Conservation (phyloP, 1,140 invertebrate genomes). For the Trichonephila clavipes region DNA sequence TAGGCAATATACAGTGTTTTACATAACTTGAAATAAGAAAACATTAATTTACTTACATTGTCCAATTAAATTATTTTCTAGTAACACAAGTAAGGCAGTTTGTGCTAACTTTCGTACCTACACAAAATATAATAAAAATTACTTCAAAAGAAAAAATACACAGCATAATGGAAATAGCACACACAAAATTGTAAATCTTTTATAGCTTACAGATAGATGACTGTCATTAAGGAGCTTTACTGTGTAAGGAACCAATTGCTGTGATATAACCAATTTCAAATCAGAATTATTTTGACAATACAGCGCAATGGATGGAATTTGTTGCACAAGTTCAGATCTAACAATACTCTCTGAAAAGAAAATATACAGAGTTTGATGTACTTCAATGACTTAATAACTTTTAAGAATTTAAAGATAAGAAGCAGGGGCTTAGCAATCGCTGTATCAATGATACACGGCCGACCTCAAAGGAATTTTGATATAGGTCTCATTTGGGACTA, state of each 20-base stretch:
- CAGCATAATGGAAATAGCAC: background rate
- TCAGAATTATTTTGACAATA: slow-evolving; percentile 83
- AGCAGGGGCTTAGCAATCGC: too few species aligned
- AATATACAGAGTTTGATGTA: background rate
- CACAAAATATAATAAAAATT: background rate
- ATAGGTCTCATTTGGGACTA: too few species aligned
- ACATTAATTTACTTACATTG: slow-evolving; percentile 79
- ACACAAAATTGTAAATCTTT: background rate
- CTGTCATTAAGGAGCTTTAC: slow-evolving; percentile 84
- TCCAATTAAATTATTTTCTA: slow-evolving; percentile 85
- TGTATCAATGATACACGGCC: too few species aligned
- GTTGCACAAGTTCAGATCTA: slow-evolving; percentile 85
- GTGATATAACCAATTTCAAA: slow-evolving; percentile 81
- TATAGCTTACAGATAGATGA: slow-evolving; percentile 84
- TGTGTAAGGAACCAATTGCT: slow-evolving; percentile 84
- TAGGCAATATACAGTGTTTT: too few species aligned
- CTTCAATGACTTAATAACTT: background rate
- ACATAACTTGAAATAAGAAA: background rate
- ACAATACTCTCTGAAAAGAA: slow-evolving; percentile 83
- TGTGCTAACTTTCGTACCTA: slow-evolving; percentile 86
- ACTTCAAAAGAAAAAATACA: background rate
- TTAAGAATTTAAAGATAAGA: too few species aligned
- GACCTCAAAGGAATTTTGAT: too few species aligned
- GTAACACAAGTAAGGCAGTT: slow-evolving; percentile 84
- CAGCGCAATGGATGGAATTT: slow-evolving; percentile 85